Conservation (phyloP, 35 echinoderm and acorn worm genomes). For the Eucidaris tribuloides region DNA sequence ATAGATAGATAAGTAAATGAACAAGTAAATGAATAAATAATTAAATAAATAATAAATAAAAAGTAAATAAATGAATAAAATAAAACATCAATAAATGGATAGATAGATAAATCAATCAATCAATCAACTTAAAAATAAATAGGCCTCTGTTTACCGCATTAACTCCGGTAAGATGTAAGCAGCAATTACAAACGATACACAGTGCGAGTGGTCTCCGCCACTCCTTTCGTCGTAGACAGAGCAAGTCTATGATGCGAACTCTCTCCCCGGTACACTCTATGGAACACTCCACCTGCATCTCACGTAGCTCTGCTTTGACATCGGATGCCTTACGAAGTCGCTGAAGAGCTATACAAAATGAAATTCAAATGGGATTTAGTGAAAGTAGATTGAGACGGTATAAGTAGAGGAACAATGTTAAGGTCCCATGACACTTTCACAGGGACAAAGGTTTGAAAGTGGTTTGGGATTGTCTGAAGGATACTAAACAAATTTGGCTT, state of each 20-base stretch:
- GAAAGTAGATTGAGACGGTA: neutral
- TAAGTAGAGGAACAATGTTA: neutral
- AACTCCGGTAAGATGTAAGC: conserved; percentile 35
- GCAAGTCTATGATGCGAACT: conserved; percentile 31
- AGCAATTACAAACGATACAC: conserved; percentile 8
- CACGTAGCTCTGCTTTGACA: neutral
- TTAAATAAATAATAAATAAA: no score
- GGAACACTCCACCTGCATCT: conserved; percentile 31
- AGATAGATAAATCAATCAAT: no score
- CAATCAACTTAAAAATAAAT: no score
- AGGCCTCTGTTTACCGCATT: conserved; percentile 65
- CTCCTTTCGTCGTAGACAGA: conserved; percentile 27
- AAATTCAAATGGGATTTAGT: neutral
- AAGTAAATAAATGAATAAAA: no score
- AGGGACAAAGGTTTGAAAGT: no score
- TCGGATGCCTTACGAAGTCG: conserved; percentile 7
- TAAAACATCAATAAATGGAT: no score
- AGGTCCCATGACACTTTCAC: no score
- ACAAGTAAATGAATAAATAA: no score
- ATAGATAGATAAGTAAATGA: no score
- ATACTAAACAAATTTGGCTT: no score
- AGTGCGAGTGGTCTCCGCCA: conserved; percentile 43
- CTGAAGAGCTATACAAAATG: conserved; percentile 24
- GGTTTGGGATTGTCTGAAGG: no score
- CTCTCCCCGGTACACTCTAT: conserved; percentile 4